phyloP scores from a whole-genome alignment of 2,113 vertebrate species.

The Podarcis raffonei region DNA sequence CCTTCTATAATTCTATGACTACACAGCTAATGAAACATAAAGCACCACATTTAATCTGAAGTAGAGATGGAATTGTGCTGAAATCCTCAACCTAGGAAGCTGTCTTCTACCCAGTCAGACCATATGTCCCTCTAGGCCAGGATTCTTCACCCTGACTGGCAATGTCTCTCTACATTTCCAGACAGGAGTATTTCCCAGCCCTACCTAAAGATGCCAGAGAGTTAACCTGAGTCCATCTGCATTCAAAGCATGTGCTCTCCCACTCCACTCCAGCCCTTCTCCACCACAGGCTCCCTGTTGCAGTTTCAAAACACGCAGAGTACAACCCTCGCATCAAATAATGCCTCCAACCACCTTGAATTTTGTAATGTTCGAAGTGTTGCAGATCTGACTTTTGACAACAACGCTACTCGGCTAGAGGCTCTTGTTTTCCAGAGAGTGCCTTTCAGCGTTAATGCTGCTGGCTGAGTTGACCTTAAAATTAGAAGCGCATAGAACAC shows the following conservation, averaged over 20 bases:
- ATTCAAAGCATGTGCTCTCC: not conserved
- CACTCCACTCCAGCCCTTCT: not conserved
- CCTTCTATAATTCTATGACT: too few relatives aligned
- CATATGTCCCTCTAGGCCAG: not conserved
- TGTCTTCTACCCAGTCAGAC: too few relatives aligned
- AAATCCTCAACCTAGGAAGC: not conserved
- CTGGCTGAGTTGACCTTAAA: conserved; percentile 52
- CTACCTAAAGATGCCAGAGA: not conserved
- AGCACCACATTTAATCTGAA: not conserved
- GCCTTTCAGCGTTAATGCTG: conserved; percentile 33
- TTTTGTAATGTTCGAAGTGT: conserved; percentile 34
- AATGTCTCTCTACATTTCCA: not conserved
- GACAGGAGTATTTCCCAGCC: not conserved
- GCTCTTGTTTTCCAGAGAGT: conserved; percentile 16
- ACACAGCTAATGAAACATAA: too few relatives aligned
- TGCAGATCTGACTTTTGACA: conserved; percentile 31
- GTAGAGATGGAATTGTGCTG: not conserved
- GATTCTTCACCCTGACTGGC: not conserved
- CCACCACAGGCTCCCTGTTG: conserved; percentile 21
- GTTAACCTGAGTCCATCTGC: not conserved
- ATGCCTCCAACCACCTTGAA: conserved; percentile 22
- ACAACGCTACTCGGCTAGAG: conserved; percentile 7
- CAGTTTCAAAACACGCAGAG: not conserved
- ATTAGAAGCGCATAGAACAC: conserved; percentile 30
- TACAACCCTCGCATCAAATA: not conserved